Base-by-base conservation (phyloP, 2,797 vertebrate species). In the Miichthys miiuy region DNA sequence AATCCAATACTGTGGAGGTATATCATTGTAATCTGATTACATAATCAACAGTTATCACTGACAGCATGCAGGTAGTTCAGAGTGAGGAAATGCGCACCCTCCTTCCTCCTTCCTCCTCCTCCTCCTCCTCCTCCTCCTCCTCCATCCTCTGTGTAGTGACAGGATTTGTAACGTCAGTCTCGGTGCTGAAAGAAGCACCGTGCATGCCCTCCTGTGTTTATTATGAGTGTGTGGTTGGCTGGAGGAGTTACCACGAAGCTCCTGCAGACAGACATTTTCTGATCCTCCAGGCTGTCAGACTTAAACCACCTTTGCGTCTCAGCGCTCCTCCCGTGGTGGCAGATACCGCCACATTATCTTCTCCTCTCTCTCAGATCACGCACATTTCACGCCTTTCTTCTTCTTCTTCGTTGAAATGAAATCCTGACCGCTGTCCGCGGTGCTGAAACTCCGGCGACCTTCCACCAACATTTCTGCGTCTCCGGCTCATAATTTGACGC, bases 221-320 rank as follows among this genome's bases (percentile, higher is more conserved):
- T 58, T 34, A 47, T 50, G 63, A 38, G 25, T 42, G 52, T 65
- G 44, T 74, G 30, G 13, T 23, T 74, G 68, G 65, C 51, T 70
- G 79, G 60, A 78, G 78, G 78, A 80, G 70, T 72, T 55, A 21
- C 60, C 76, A 20, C 21, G 42, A n/a, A 76, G 61, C 85, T 86
- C 83, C 68, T 20, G 70, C 84, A 81, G 69, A 73, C 78, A 81
- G 79, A 79, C 79, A 75, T 86, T 74, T 78, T 78, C 71, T 70
- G 16, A 44, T 76, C 41, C 78, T 58, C 51, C 18, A 17, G 60
- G 65, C 48, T 34, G 46, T 48, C 64, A 72, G 60, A 82, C 62
- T 60, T 58, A 13, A 50, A 56, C 46, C 73, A 41, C 71, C 71
- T 72, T n/a, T 58, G 51, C 30, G n/a, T 18, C 25, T 34, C 38